A percentile compares a stretch with the other conserved stretches of the same genome.
Evolutionary conservation across 2,797 vertebrate genomes (phyloP).

Genomic region (Ispidina lecontei): DNA sequence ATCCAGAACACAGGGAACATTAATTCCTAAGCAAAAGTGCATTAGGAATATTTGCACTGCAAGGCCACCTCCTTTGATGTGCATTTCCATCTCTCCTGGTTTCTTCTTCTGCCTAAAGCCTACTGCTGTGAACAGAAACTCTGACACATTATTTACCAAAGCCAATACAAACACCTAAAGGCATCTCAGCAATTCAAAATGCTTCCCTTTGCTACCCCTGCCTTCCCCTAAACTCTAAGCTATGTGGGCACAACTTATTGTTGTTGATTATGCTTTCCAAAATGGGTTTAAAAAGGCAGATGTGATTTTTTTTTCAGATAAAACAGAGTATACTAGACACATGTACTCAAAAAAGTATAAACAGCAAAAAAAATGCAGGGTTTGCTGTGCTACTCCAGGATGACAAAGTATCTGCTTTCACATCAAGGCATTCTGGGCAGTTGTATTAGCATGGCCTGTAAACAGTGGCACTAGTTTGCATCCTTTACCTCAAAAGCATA

Average conservation of each 20-base stretch:
- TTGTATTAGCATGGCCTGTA: background rate
- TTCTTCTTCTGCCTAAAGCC: conserved; percentile 38
- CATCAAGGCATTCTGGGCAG: background rate
- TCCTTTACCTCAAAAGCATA: background rate
- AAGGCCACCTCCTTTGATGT: background rate
- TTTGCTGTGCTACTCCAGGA: background rate
- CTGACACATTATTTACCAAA: background rate
- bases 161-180: background rate
- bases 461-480: background rate
- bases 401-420: background rate
- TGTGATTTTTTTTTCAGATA: background rate
- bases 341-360: background rate
- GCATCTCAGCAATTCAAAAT: background rate
- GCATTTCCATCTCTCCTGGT: background rate
- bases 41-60: background rate
- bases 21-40: background rate
- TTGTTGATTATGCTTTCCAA: background rate
- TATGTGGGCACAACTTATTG: background rate
- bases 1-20: conserved; percentile 8
- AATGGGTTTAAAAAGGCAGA: background rate
- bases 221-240: background rate
- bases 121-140: conserved; percentile 43
- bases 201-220: background rate
- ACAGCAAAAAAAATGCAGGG: background rate
- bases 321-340: background rate